Evolutionary conservation across 2,113 vertebrate species (phyloP).

Genomic region (Gobiocypris rarus): DNA sequence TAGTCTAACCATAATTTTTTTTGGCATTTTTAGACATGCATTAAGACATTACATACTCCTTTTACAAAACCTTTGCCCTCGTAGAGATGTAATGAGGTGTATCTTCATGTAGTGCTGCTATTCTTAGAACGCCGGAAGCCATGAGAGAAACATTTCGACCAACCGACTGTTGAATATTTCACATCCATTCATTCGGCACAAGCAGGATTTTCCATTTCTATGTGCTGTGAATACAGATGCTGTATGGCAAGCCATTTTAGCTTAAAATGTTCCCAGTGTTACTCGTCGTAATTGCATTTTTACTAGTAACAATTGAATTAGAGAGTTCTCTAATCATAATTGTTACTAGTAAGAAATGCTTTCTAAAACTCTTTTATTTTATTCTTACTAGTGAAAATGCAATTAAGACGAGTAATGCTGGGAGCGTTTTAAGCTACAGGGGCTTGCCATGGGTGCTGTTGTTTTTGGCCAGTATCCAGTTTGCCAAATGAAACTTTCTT

Average conservation of each 20-base stretch:
- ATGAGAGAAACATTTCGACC: background rate
- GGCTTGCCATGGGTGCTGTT: background rate
- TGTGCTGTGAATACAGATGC: background rate
- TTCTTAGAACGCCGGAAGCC: background rate
- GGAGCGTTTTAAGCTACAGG: too few species aligned
- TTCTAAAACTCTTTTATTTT: too few species aligned
- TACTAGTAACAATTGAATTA: too few species aligned
- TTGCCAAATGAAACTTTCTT: background rate
- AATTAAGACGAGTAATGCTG: too few species aligned
- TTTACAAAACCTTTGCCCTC: background rate
- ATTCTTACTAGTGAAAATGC: too few species aligned
- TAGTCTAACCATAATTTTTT: background rate
- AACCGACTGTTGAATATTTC: background rate
- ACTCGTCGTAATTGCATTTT: too few species aligned
- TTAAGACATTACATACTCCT: background rate
- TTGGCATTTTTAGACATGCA: background rate
- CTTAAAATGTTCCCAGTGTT: too few species aligned
- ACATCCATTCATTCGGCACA: background rate
- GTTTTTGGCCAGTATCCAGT: background rate
- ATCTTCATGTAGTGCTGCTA: slow-evolving; percentile 14
- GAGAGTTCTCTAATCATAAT: too few species aligned
- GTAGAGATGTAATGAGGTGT: background rate
- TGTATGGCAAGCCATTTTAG: too few species aligned
- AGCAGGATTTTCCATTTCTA: background rate
- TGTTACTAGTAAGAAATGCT: too few species aligned